These are phyloP conservation scores for Collichthys lucidus DNA, from an alignment of 2,113 vertebrate species.

Conservation along the genomic window DNA sequence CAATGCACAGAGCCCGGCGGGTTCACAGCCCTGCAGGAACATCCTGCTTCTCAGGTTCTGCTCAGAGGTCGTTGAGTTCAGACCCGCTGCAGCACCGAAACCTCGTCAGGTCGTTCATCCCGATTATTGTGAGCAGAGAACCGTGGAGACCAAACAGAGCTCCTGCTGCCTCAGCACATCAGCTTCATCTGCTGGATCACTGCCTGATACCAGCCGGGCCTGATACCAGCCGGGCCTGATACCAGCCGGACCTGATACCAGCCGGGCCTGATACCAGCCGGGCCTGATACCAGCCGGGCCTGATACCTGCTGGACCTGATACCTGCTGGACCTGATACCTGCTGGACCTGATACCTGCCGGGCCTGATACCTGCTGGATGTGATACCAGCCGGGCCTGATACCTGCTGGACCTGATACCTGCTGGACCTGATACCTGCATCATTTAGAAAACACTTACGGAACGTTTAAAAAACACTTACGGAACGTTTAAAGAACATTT, in stretches of 20 bases:
- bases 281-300: neutral
- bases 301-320: neutral
- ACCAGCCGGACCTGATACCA: no score
- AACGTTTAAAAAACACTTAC: no score
- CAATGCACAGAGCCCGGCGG: no score
- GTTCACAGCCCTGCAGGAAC: no score
- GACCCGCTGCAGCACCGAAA: constrained; percentile 52
- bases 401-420: neutral
- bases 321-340: neutral
- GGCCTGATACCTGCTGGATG: no score
- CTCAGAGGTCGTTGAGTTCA: constrained; percentile 25
- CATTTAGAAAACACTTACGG: no score
- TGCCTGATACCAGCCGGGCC: neutral
- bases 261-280: neutral
- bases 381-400: neutral
- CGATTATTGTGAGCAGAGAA: constrained; percentile 45
- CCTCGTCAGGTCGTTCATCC: constrained; percentile 73
- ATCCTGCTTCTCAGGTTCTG: constrained; percentile 47
- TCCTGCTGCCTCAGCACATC: constrained; percentile 40
- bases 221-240: no score
- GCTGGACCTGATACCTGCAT: neutral
- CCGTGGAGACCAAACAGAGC: constrained; percentile 17
- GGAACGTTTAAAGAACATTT: no score
- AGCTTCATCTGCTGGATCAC: neutral
- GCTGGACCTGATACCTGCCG: neutral